Evolutionary conservation across 2,888 invertebrate genomes (phyloP), one percentile per base, ranked within the genome.

Genomic region (Cyaniris semiargus): DNA sequence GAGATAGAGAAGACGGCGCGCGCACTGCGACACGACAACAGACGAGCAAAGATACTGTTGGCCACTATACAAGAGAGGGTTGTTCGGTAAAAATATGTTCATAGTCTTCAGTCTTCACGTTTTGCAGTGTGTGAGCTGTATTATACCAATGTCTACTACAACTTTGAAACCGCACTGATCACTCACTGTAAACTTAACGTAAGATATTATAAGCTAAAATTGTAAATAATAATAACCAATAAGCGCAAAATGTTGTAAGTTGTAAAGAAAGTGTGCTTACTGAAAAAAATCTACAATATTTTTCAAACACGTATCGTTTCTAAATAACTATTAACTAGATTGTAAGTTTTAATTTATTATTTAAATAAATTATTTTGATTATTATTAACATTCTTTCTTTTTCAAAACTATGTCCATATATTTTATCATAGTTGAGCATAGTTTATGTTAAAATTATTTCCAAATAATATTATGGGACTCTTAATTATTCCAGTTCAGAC

Each of bases 1-100:
- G 96, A 96, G 85, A 95, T 96, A 66, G 90, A 92, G 80, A 89
- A 95, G 75, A 94, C 93, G 56, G 90, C 95, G 0, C 87, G 91
- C 18, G 76, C 72, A 34, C 77, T 82, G 7, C 76, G 72, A 2
- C 44, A 58, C 4, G 74, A 71, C n/a, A 76, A 66, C 60, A 6
- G 18, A 38, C 13, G 78, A 79, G 38, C 31, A 74, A 70, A 58
- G 60, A 3, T 21, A 58, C 15, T 53, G 48, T 18, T 48, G 27
- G 48, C 53, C 74, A 15, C 15, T 18, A 38, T 71, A 71, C 72
- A 48, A 44, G 72, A 23, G 23, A 23, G 53, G 53, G 5, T 13
- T 13, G 66, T 31, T 27, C 66, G 27, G 66, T 60, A 21, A 23
- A 10, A 10, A 13, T 60, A 10, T 60, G 1, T 60, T 3, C 3